These are phyloP conservation scores for Leucozona laternaria DNA, from an alignment of 2,888 invertebrate species.

Conservation along the genomic window DNA sequence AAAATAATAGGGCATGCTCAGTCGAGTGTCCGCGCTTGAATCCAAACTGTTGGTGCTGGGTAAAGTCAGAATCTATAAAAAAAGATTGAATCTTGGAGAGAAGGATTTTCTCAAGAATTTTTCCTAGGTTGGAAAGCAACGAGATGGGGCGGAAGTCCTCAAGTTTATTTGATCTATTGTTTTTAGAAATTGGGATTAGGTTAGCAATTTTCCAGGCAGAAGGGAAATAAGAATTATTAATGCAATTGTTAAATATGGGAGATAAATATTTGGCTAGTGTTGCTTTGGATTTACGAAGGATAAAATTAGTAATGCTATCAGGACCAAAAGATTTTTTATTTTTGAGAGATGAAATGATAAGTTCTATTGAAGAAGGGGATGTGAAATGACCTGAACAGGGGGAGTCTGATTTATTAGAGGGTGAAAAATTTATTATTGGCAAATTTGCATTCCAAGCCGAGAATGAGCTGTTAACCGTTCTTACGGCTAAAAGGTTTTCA, in stretches of 20 bases:
- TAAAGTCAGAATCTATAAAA: neutral
- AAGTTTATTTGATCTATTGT: neutral
- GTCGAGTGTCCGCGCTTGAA: too few relatives aligned
- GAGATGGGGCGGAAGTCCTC: neutral
- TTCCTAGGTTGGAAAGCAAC: neutral
- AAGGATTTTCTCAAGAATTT: neutral
- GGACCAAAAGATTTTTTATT: too few relatives aligned
- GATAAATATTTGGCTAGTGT: too few relatives aligned
- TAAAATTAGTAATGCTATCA: too few relatives aligned
- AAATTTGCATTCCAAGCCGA: neutral
- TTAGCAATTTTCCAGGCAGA: neutral
- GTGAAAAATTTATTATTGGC: neutral
- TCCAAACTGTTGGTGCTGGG: neutral
- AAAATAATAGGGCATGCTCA: neutral
- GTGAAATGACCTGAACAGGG: neutral
- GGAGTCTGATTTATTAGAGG: neutral
- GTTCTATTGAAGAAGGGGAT: neutral
- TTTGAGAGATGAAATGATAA: too few relatives aligned
- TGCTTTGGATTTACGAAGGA: too few relatives aligned
- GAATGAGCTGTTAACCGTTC: neutral
- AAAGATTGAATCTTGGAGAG: neutral
- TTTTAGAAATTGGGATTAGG: neutral
- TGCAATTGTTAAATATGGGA: too few relatives aligned
- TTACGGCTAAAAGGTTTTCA: neutral
- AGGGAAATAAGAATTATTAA: too few relatives aligned